Percentiles rank a stretch among this genome's conserved stretches.
Conservation (phyloP, 1,140 invertebrate genomes). For the Drosophila grimshawi region DNA sequence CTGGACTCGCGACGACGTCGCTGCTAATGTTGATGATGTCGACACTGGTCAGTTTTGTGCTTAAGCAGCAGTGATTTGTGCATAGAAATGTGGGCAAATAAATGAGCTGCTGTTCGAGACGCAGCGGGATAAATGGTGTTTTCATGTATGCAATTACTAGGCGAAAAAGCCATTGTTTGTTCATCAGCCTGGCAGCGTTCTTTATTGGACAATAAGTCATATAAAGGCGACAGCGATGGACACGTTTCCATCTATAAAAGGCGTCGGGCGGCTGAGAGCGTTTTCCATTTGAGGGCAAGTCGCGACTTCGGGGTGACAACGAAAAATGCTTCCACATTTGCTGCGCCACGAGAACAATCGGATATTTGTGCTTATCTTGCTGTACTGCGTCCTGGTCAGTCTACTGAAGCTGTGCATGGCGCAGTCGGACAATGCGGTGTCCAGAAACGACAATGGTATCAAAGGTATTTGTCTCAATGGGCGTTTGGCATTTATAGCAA, state of each 20-base stretch:
- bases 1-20: neutral
- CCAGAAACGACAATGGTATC: conserved; percentile 69
- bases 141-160: conserved; percentile 79
- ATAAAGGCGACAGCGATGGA: conserved; percentile 23
- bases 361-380: conserved; percentile 62
- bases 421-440: conserved; percentile 55
- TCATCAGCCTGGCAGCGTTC: conserved; percentile 16
- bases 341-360: conserved; percentile 65
- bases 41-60: neutral
- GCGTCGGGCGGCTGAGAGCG: conserved; percentile 8
- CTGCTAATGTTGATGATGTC: conserved; percentile 34
- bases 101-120: conserved; percentile 24
- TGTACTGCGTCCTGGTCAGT: conserved; percentile 71
- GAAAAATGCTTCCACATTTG: conserved; percentile 64
- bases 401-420: conserved; percentile 70
- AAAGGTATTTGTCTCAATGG: neutral
- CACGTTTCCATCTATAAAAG: conserved; percentile 57
- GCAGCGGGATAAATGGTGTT: conserved; percentile 73
- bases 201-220: conserved; percentile 78
- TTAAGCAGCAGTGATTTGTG: conserved; percentile 53
- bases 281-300: conserved; percentile 58
- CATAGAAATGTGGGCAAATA: conserved; percentile 35
- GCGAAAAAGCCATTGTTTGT: conserved; percentile 63
- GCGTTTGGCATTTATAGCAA: neutral
- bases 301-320: conserved; percentile 42